phyloP scores from a whole-genome alignment of 2,113 vertebrate species.

The Psammodynastes pulverulentus region DNA sequence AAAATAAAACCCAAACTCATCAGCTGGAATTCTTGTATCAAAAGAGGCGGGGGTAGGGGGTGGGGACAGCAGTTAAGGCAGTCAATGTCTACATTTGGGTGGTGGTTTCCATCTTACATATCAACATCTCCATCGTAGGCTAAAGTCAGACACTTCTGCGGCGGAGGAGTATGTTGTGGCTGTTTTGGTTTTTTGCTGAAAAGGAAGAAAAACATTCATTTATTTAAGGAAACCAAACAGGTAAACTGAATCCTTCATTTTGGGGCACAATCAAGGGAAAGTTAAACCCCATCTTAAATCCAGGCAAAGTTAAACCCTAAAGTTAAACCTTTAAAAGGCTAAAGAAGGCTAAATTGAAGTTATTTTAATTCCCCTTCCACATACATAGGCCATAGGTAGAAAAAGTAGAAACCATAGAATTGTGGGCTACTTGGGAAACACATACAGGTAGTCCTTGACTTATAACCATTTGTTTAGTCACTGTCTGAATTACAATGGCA shows the following conservation, averaged over 20 bases:
- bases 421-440: background rate
- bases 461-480: background rate
- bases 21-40: slow-evolving; percentile 66
- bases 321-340: too few relatives aligned
- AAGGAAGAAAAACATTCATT: slow-evolving; percentile 53
- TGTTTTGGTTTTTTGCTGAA: slow-evolving; percentile 84
- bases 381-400: background rate
- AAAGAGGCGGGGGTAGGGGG: background rate
- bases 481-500: background rate
- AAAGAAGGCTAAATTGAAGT: background rate
- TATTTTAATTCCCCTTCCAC: background rate
- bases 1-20: slow-evolving; percentile 65
- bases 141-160: slow-evolving; percentile 93
- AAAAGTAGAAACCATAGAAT: background rate
- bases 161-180: slow-evolving; percentile 80
- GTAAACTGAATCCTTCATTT: background rate
- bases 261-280: background rate
- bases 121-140: slow-evolving; percentile 94
- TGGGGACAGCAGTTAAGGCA: slow-evolving; percentile 75
- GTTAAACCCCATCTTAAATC: background rate
- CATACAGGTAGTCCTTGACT: background rate
- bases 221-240: slow-evolving; percentile 28
- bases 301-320: background rate
- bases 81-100: slow-evolving; percentile 76
- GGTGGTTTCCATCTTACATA: slow-evolving; percentile 79